phyloP scores from a whole-genome alignment of 1,140 invertebrate species.

The Drosophila miranda region DNA sequence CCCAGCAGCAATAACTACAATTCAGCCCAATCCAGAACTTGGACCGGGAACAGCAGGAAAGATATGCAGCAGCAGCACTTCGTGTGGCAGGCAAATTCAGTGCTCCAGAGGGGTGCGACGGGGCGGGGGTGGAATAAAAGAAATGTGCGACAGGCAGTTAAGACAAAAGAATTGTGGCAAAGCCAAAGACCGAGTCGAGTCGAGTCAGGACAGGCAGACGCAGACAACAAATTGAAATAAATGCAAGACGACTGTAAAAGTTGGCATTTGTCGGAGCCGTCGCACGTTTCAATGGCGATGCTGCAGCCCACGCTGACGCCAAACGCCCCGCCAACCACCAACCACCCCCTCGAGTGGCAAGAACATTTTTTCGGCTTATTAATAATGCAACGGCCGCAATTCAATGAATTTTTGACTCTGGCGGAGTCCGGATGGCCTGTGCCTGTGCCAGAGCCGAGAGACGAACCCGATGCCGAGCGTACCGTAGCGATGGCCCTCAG shows the following conservation, averaged over 20 bases:
- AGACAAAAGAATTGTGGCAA: slow-evolving; percentile 74
- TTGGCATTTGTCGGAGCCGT: slow-evolving; percentile 59
- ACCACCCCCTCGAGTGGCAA: slow-evolving; percentile 42
- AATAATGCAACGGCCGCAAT: slow-evolving; percentile 80
- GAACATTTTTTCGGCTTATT: slow-evolving; percentile 75
- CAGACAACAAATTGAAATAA: slow-evolving; percentile 77
- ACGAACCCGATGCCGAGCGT: too few species aligned
- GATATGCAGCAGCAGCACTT: slow-evolving; percentile 28
- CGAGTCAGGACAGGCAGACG: slow-evolving; percentile 15
- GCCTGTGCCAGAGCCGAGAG: neutral
- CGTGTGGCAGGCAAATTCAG: slow-evolving; percentile 62
- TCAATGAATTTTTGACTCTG: slow-evolving; percentile 79
- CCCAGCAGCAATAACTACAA: slow-evolving; percentile 40
- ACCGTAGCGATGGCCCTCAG: slow-evolving; percentile 11
- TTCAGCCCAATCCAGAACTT: slow-evolving; percentile 6
- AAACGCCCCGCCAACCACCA: neutral
- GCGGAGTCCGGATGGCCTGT: slow-evolving; percentile 19
- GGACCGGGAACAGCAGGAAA: slow-evolving; percentile 4
- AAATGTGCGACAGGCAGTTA: slow-evolving; percentile 58
- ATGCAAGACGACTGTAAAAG: slow-evolving; percentile 76
- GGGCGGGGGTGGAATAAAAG: slow-evolving; percentile 2
- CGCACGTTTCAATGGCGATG: neutral
- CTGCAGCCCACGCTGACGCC: neutral
- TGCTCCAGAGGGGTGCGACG: neutral
- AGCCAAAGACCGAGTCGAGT: slow-evolving; percentile 5